phyloP scores from a whole-genome alignment of 2,888 invertebrate species.

The Panzeria rudis region DNA sequence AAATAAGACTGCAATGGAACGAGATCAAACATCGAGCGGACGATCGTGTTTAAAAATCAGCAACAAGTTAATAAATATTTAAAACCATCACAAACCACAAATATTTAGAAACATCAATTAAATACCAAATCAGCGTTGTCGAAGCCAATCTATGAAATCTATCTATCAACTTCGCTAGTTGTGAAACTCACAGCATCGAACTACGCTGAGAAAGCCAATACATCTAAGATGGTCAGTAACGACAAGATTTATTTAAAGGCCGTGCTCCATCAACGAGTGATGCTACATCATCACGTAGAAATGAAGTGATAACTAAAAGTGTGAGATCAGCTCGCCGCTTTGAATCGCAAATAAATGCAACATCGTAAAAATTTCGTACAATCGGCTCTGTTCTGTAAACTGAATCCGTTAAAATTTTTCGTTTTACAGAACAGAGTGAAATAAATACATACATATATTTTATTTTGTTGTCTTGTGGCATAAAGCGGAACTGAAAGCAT shows the following conservation, averaged over 20 bases:
- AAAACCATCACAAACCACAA: constrained; percentile 59
- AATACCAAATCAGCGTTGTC: constrained; percentile 10
- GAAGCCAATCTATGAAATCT: constrained; percentile 70
- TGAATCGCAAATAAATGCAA: constrained; percentile 89
- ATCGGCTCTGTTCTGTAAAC: no score
- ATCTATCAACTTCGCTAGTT: constrained; percentile 29
- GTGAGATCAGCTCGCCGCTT: constrained; percentile 89
- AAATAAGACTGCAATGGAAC: no score
- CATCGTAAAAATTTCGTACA: constrained; percentile 84
- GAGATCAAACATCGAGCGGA: no score
- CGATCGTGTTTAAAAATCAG: constrained; percentile 10
- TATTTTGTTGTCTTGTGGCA: not conserved
- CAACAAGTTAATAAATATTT: constrained; percentile 47
- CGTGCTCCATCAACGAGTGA: constrained; percentile 66
- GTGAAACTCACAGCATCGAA: not conserved
- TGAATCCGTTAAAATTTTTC: no score
- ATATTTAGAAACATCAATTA: constrained; percentile 19
- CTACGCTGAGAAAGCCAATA: not conserved
- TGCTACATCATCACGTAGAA: constrained; percentile 57
- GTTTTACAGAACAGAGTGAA: no score
- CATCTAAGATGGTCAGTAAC: constrained; percentile 9
- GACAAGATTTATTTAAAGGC: constrained; percentile 80
- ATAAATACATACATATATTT: constrained; percentile 3
- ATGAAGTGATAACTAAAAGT: constrained; percentile 84
- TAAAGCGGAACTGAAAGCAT: not conserved